Base-by-base conservation (phyloP, 2,113 vertebrate genomes). In the Etheostoma spectabile region DNA sequence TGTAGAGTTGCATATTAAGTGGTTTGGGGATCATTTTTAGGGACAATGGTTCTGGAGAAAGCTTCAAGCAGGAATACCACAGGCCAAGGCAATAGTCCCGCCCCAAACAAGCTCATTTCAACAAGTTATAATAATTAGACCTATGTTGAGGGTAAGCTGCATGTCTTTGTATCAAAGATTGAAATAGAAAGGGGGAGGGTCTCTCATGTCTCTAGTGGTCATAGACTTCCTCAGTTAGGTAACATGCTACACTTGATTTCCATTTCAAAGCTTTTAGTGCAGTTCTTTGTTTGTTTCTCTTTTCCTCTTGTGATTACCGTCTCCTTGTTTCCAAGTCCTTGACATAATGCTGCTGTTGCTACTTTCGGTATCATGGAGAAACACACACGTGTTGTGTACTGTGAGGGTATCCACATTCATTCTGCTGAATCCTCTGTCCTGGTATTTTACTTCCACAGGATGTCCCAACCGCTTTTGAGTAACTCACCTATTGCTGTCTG, bases 241-340 rank as follows among this genome's bases (percentile, higher is more conserved):
- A 38, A 77, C 63, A 49, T 8, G 53, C 27, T 38, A 24, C 53
- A 38, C 30, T 27, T 68, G 11, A 61, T 69, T 52, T 70, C 18
- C 76, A 79, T 70, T 70, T 79, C 66, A 79, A 67, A 78, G 75
- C 30, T 16, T 78, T 24, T 19, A 57, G 63, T 15, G 4, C 57
- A 46, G 49, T n/a, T n/a, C 19, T 59, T 60, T 67, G 45, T 24
- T 38, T 61, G 2, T 63, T 24, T 38, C 21, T 18, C 14, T 19
- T 53, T 70, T 61, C 35, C 49, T 71, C 49, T 16, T 45, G 59
- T 63, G 67, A 71, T 63, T 16, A 48, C 18, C 7, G 8, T 22
- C 22, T 63, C 35, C 68, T 61, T 38, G 56, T 66, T 67, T 77
- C 12, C 0, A 63, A 53, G 14, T 62, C 19, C 53, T 62, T 63